Percentiles rank a stretch among this genome's conserved stretches.
Conservation (phyloP, 2,797 vertebrate genomes). For the Helostoma temminkii region DNA sequence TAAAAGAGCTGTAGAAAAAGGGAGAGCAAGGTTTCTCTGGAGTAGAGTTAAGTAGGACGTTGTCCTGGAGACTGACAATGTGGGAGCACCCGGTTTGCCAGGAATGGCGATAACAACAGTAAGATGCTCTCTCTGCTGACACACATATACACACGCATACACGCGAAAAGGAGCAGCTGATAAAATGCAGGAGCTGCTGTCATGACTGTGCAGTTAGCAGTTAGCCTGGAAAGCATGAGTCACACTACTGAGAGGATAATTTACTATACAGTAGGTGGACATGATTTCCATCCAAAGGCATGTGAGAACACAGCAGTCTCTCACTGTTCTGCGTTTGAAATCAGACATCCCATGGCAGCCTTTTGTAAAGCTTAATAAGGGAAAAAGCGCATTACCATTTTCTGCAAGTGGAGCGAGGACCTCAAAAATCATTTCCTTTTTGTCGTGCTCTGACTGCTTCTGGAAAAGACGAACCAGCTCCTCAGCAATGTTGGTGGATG, state of each 20-base stretch:
- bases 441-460: conserved; percentile 96
- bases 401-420: conserved; percentile 97
- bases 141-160: conserved; percentile 3
- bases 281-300: conserved; percentile 10
- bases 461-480: conserved; percentile 97
- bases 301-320: conserved; percentile 13
- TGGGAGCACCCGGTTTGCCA: conserved; percentile 62
- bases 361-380: background rate
- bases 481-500: conserved; percentile 94
- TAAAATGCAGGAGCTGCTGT: conserved; percentile 40
- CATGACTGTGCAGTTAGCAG: conserved; percentile 61
- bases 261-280: conserved; percentile 30
- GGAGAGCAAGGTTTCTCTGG: conserved; percentile 38
- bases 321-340: background rate
- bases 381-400: conserved; percentile 87
- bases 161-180: conserved; percentile 41
- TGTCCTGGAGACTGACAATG: conserved; percentile 79
- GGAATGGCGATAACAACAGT: conserved; percentile 67
- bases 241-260: conserved; percentile 35
- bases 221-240: conserved; percentile 45
- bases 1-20: background rate
- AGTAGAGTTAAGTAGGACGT: conserved; percentile 77
- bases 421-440: conserved; percentile 99
- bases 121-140: conserved; percentile 28
- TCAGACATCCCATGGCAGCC: background rate